phyloP scores from a whole-genome alignment of 2,888 invertebrate genomes.

The Eutolmus rufibarbis region DNA sequence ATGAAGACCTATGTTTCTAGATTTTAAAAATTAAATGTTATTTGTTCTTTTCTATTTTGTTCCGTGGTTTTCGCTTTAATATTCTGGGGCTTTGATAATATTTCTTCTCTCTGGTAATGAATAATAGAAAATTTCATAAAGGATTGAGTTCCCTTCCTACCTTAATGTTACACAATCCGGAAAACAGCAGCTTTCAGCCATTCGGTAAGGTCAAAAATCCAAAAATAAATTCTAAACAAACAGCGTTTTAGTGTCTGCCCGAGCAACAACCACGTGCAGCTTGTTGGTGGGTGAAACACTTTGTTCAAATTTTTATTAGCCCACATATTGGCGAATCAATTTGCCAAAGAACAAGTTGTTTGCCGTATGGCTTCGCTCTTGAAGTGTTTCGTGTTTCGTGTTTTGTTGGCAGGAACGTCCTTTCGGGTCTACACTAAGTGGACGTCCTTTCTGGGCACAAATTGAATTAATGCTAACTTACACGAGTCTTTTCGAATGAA shows the following conservation, averaged over 20 bases:
- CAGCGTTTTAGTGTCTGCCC: neutral
- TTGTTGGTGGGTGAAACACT: neutral
- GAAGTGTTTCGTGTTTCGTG: neutral
- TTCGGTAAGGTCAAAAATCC: neutral
- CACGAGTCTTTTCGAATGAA: neutral
- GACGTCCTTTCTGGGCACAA: neutral
- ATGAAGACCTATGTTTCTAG: neutral
- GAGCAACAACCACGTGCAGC: neutral
- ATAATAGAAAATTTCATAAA: neutral
- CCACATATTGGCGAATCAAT: neutral
- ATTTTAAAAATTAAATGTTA: neutral
- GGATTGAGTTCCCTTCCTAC: neutral
- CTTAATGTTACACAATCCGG: neutral
- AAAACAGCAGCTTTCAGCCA: neutral
- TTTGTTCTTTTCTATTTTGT: too few species aligned
- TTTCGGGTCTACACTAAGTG: neutral
- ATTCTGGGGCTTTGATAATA: neutral
- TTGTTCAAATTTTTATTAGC: neutral
- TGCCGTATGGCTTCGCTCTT: neutral
- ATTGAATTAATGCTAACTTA: neutral
- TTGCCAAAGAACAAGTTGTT: neutral
- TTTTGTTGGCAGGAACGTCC: neutral
- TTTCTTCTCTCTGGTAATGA: neutral
- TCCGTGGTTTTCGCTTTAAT: neutral
- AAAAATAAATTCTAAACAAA: neutral